phyloP scores from a whole-genome alignment of 2,797 vertebrate species.

The Xenops minutus region DNA sequence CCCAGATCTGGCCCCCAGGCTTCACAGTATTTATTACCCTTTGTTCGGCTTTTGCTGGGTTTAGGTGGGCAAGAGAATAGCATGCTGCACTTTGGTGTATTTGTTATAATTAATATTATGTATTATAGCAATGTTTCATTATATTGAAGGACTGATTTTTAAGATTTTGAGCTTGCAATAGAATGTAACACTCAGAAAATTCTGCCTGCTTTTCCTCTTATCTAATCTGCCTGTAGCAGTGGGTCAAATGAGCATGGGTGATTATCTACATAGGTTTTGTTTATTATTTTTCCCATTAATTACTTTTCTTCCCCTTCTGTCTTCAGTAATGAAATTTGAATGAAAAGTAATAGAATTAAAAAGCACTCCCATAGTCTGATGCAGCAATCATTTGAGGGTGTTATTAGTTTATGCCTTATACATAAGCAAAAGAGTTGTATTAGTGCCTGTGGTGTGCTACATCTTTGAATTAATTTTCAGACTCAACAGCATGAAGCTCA shows the following conservation, averaged over 20 bases:
- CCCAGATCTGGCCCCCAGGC: background rate
- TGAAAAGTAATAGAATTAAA: conserved; percentile 6
- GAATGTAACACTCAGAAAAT: background rate
- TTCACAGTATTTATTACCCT: background rate
- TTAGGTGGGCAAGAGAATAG: background rate
- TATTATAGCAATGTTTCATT: background rate
- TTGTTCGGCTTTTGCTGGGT: background rate
- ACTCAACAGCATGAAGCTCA: background rate
- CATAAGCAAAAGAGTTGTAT: background rate
- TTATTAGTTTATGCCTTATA: background rate
- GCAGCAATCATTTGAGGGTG: background rate
- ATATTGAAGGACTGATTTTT: background rate
- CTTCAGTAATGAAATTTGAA: background rate
- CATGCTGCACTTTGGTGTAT: background rate
- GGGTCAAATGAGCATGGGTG: background rate
- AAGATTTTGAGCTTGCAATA: background rate
- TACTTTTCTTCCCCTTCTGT: background rate
- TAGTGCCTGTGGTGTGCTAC: background rate
- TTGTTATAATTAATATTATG: background rate
- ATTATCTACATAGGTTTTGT: background rate
- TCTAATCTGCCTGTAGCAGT: background rate
- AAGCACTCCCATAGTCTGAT: background rate
- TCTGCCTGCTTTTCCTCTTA: background rate
- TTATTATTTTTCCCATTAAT: conserved; percentile 9
- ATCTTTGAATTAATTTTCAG: background rate